phyloP scores from a whole-genome alignment of 2,888 invertebrate genomes.

The Eilema depressum region DNA sequence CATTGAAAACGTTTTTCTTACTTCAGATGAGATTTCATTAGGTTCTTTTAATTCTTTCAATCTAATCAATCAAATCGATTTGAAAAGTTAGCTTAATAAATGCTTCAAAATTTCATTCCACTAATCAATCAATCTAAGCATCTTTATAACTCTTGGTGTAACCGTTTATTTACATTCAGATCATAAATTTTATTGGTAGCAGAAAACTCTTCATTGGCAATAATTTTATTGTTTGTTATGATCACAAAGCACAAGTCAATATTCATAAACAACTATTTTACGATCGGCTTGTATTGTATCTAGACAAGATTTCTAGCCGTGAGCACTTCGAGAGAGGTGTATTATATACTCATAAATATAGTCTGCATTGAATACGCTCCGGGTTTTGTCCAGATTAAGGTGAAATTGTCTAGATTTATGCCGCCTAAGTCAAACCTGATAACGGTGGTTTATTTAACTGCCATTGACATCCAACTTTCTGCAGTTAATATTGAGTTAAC shows the following conservation, averaged over 20 bases:
- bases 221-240: conserved; percentile 7
- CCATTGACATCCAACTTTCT: conserved; percentile 34
- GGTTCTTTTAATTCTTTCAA: no score
- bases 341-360: conserved; percentile 47
- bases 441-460: conserved; percentile 43
- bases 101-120: no score
- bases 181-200: background rate
- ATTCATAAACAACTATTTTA: conserved; percentile 55
- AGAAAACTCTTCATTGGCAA: conserved; percentile 8
- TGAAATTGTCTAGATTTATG: conserved; percentile 52
- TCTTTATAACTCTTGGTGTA: background rate
- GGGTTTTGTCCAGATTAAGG: conserved; percentile 51
- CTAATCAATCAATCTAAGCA: background rate
- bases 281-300: conserved; percentile 46
- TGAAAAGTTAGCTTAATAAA: no score
- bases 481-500: conserved; percentile 28
- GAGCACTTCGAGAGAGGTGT: conserved; percentile 59
- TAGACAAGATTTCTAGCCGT: conserved; percentile 62
- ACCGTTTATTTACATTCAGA: no score
- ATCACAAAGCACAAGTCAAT: conserved; percentile 31
- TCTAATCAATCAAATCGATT: no score
- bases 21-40: no score
- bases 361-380: conserved; percentile 52
- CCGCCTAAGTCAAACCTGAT: conserved; percentile 23
- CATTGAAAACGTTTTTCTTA: background rate